Evolutionary conservation across 30 jellyfish, hydroid and myxozoan genomes (phyloP).

Genomic region (Pseudorhiza aurosa): DNA sequence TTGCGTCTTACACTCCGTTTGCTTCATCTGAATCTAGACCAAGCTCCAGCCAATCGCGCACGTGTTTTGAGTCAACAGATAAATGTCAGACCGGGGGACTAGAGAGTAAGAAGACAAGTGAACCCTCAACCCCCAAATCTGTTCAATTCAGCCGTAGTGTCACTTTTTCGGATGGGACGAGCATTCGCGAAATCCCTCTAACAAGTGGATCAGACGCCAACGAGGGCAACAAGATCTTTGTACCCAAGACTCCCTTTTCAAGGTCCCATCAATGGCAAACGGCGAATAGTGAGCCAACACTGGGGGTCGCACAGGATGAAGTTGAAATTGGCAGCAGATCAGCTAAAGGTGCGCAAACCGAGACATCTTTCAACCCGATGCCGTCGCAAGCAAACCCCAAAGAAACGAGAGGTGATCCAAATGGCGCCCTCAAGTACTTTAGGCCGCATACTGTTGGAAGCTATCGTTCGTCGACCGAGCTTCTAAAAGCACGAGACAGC

Average conservation of each 20-base stretch:
- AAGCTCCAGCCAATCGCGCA: not conserved
- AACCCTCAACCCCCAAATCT: conserved; percentile 67
- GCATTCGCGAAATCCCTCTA: conserved; percentile 72
- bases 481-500: conserved; percentile 38
- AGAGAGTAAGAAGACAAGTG: conserved; percentile 9
- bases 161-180: conserved; percentile 73
- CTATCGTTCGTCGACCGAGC: conserved; percentile 54
- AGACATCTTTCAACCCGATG: conserved; percentile 50
- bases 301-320: not conserved
- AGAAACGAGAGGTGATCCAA: conserved; percentile 40
- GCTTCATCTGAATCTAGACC: not conserved
- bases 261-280: not conserved
- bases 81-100: not conserved
- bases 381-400: conserved; percentile 43
- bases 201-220: conserved; percentile 28
- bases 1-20: not conserved
- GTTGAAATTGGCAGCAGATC: not conserved
- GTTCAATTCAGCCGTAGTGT: conserved; percentile 78
- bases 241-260: conserved; percentile 39
- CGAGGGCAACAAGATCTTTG: not conserved
- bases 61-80: not conserved
- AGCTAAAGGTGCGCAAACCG: conserved; percentile 3
- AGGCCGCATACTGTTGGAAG: conserved; percentile 65
- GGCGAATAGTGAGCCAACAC: conserved; percentile 2
- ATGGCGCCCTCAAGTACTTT: conserved; percentile 43